These are phyloP conservation scores for Uloborus diversus DNA, from an alignment of 1,140 invertebrate genomes.

Conservation along the genomic window DNA sequence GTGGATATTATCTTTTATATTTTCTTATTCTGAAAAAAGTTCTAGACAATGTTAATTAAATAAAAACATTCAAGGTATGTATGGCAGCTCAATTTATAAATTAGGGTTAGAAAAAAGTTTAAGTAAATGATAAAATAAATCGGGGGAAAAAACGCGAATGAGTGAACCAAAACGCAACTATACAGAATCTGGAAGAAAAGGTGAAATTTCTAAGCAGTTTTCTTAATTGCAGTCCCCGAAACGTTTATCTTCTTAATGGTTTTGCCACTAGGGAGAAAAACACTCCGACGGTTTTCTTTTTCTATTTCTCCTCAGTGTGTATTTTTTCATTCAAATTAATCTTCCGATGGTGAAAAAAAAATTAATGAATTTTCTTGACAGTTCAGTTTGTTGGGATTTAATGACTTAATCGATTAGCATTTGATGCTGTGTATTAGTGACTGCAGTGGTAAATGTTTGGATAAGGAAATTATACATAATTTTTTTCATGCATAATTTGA, in stretches of 20 bases:
- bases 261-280: conserved; percentile 10
- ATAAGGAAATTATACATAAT: too few species aligned
- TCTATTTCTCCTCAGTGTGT: too few species aligned
- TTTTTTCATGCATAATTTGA: too few species aligned
- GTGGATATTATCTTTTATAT: too few species aligned
- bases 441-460: conserved; percentile 25
- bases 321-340: conserved; percentile 50
- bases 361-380: conserved; percentile 46
- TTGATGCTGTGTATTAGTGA: conserved; percentile 39
- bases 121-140: too few species aligned
- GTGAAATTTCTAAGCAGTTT: conserved; percentile 34
- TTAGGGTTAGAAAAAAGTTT: too few species aligned
- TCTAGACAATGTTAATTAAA: too few species aligned
- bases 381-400: conserved; percentile 30
- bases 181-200: background rate
- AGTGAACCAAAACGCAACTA: background rate
- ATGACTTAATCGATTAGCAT: conserved; percentile 50
- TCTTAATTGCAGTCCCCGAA: conserved; percentile 36
- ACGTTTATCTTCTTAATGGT: conserved; percentile 14
- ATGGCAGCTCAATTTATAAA: too few species aligned
- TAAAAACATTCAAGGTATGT: too few species aligned
- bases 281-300: conserved; percentile 9
- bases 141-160: too few species aligned
- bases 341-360: conserved; percentile 30
- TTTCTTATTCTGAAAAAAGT: too few species aligned